Evolutionary conservation across 1,140 invertebrate species (phyloP), one percentile per base, ranked within the genome.

Genomic region (Sminthurinus signatus): DNA sequence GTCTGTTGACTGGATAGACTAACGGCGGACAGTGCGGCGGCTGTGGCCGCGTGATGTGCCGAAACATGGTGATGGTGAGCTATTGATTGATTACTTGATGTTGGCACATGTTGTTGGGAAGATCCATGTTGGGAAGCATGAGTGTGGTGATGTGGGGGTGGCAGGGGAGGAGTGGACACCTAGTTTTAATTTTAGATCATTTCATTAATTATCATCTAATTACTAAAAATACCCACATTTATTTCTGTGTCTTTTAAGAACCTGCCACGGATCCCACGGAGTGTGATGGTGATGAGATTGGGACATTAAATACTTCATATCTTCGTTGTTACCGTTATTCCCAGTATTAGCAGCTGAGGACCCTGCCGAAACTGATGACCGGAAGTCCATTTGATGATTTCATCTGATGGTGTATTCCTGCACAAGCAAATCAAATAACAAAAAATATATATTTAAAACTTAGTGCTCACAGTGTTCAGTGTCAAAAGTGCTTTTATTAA

Each of bases 141-240:
- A 28, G 71, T 64, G 21, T 68, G 73, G 52, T 74, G 70, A 44
- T 75, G 75, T 8, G 64, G 54, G 70, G 75, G 73, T 69, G 73
- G 65, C 66, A 73, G 72, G 62, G 72, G 71, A 3, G 61, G 44
- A 4, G 52, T 70, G 14, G 64, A 56, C 14, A 62, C 29, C 19
- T 31, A 36, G 32, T 36, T 36, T 36, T 15, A 36, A 36, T 5
- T 36, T 36, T 5, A 36, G 15, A 36, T 36, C n/a, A n/a, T n/a
- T n/a, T n/a, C n/a, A n/a, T n/a, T n/a, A n/a, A n/a, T n/a, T n/a
- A n/a, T n/a, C n/a, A n/a, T n/a, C n/a, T n/a, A n/a, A n/a, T n/a
- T n/a, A n/a, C n/a, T n/a, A n/a, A n/a, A n/a, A 25, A 3, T 23
- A 28, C 21, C 25, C 15, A 29, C 3, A 54, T 28, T 4, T 10